Percentiles rank a stretch among this genome's conserved stretches.
phyloP scores from a whole-genome alignment of 2,888 invertebrate species.

The Ochropacha duplaris region DNA sequence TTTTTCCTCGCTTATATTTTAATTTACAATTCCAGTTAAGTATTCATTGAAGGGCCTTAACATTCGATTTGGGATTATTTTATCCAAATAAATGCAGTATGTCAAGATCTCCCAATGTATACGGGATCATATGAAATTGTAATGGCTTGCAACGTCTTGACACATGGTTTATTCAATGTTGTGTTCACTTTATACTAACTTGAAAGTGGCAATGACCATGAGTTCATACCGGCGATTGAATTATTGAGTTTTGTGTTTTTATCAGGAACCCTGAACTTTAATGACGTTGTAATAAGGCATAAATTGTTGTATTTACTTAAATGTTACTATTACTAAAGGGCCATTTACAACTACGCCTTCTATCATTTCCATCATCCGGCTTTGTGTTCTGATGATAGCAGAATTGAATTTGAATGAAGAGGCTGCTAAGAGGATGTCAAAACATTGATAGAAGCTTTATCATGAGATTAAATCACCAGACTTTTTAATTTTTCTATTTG shows the following conservation, averaged over 20 bases:
- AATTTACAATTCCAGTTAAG: conserved; percentile 14
- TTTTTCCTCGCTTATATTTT: not conserved
- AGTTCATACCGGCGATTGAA: conserved; percentile 3
- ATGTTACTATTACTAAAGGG: too few species aligned
- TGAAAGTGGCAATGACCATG: conserved; percentile 52
- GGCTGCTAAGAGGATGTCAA: not conserved
- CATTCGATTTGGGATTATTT: not conserved
- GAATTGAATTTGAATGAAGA: not conserved
- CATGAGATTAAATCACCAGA: too few species aligned
- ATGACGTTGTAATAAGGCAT: not conserved
- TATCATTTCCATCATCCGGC: too few species aligned
- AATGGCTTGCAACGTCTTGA: conserved; percentile 43
- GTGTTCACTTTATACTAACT: conserved; percentile 53
- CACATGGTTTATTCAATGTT: conserved; percentile 66
- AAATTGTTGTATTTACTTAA: too few species aligned
- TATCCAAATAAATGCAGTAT: not conserved
- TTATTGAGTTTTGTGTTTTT: conserved; percentile 11
- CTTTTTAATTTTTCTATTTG: not conserved
- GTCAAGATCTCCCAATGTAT: conserved; percentile 41
- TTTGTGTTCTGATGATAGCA: too few species aligned
- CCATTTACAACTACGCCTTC: too few species aligned
- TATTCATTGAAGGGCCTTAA: not conserved
- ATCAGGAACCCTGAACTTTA: not conserved
- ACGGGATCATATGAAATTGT: conserved; percentile 58
- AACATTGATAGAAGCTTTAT: not conserved